Evolutionary conservation across 2,113 vertebrate species (phyloP).

Genomic region (Psilopogon haemacephalus): DNA sequence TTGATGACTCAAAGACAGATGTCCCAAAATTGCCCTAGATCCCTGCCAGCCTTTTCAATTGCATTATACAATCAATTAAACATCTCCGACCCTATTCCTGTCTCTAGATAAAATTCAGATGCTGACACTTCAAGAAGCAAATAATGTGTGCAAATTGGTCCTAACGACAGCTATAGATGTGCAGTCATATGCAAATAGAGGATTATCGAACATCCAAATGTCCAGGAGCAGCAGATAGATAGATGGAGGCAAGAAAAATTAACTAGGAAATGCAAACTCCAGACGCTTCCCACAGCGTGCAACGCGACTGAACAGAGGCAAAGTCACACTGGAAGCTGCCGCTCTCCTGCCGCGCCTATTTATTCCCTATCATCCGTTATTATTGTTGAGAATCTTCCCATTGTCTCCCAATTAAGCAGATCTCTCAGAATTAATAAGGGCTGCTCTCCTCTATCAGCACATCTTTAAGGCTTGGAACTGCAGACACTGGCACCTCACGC

Average conservation of each 20-base stretch:
- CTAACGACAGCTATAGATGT: conserved; percentile 54
- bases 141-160: conserved; percentile 61
- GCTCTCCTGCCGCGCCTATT: conserved; percentile 37
- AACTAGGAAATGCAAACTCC: conserved; percentile 3
- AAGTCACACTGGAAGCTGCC: conserved; percentile 18
- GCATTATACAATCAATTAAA: conserved; percentile 69
- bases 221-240: conserved; percentile 46
- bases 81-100: conserved; percentile 36
- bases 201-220: conserved; percentile 22
- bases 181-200: conserved; percentile 49
- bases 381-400: conserved; percentile 11
- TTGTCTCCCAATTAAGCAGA: conserved; percentile 52
- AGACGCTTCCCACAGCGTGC: conserved; percentile 28
- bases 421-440: conserved; percentile 56
- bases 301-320: conserved; percentile 54
- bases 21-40: conserved; percentile 60
- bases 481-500: conserved; percentile 36
- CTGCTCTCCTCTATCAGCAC: conserved; percentile 40
- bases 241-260: conserved; percentile 32
- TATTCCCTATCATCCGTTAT: conserved; percentile 43
- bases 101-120: conserved; percentile 62
- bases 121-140: conserved; percentile 50
- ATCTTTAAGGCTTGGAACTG: conserved; percentile 38
- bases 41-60: conserved; percentile 54
- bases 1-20: conserved; percentile 65